phyloP scores from a whole-genome alignment of 2,797 vertebrate genomes.

The Pipistrellus pygmaeus region DNA sequence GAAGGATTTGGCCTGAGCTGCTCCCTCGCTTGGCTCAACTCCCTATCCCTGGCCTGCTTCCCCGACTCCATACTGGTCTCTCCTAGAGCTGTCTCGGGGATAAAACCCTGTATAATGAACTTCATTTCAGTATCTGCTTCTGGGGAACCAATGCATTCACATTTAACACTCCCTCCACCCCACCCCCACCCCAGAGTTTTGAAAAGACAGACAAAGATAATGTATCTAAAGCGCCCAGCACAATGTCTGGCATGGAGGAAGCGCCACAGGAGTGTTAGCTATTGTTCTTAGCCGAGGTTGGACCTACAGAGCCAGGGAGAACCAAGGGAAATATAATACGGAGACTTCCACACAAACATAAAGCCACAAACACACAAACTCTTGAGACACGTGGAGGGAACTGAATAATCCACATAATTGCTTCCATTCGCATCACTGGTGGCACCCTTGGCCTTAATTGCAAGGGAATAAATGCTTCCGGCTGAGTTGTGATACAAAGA shows the following conservation, averaged over 20 bases:
- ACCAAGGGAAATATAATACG: rapidly evolving
- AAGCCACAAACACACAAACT: slow-evolving; percentile 39
- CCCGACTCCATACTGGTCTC: not conserved
- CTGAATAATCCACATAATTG: slow-evolving; percentile 40
- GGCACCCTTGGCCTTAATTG: slow-evolving; percentile 76
- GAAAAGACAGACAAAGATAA: not conserved
- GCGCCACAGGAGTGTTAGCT: not conserved
- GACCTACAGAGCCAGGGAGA: not conserved
- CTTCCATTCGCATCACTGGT: slow-evolving; percentile 1
- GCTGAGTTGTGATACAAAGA: slow-evolving; percentile 80
- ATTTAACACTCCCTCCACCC: not conserved
- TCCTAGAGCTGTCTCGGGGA: not conserved
- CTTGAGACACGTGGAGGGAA: slow-evolving; percentile 1
- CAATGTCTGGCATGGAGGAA: not conserved
- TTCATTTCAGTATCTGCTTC: not conserved
- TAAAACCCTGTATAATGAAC: not conserved
- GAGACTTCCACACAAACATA: not conserved
- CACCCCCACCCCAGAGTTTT: not conserved
- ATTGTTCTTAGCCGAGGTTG: not conserved
- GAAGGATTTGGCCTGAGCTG: not conserved
- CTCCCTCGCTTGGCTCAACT: not conserved
- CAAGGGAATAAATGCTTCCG: slow-evolving; percentile 83
- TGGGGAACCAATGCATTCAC: not conserved
- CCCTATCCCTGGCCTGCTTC: not conserved
- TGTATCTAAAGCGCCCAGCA: not conserved